Base-by-base conservation (phyloP, 1,140 invertebrate genomes). In the Zelostemma sp. region DNA sequence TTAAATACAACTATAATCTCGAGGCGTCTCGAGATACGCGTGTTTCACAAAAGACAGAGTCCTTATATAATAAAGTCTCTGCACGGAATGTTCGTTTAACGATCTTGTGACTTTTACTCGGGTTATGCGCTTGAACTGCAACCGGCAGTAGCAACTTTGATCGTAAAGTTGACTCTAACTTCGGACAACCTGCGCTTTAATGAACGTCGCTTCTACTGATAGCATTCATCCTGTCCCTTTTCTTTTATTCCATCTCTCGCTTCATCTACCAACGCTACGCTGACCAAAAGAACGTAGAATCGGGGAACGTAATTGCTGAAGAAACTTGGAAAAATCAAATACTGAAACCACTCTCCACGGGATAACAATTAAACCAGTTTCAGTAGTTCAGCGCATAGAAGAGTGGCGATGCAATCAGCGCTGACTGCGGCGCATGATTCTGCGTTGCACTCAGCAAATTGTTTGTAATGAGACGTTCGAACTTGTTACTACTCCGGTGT, bases 291-390 rank as follows among this genome's bases (percentile, higher is more conserved):
- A 46, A 17, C 41, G 5, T 40, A 2, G 35, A 40, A 12, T 40
- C 35, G 35, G n/a, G 17, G 18, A 12, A 38, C 31, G 38, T 53
- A 66, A 58, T 54, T 58, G 41, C 63, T 21, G 11, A 25, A 45
- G 56, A 25, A 59, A 66, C 43, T 54, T 43, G 18, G 49, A n/a
- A 31, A 66, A 59, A 59, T 66, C 28, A 59, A 59, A 57, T 55
- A 33, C 48, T 51, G 58, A 40, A 12, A 12, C 38, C 8, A 16
- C 41, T 17, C 41, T 17, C 41, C 41, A 45, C 17, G 41, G n/a
- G 41, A 14, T 17, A 43, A 43, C 41, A 43, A 43, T 43, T 43
- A 43, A 43, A 43, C 41, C 41, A 43, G 41, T 43, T 43, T 15
- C 41, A 43, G 41, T 43, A 43, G 41, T 43, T 6, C 8, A 5